Base-by-base conservation (phyloP, 1,140 invertebrate genomes). In the Pantala flavescens region DNA sequence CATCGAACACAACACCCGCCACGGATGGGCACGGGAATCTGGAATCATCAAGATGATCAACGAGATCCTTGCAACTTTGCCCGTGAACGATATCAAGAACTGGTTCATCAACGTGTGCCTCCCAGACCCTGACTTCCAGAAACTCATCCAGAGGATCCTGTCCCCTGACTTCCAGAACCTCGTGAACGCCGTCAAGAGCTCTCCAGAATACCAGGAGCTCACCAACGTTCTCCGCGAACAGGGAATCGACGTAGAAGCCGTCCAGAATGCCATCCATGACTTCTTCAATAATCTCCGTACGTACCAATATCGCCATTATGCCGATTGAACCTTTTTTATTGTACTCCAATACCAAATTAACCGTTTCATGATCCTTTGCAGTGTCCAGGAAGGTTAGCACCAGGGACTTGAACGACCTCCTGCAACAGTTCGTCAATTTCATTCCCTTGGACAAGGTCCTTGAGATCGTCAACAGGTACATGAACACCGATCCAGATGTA, bases 401-500 rank as follows among this genome's bases (percentile, higher is more conserved):
- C 28, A 36, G 28, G 28, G 28, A 36, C 28, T 9, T 36, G 3
- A 36, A 36, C 28, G 28, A 36, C 9, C 28, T 36, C 9, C 28
- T 36, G 28, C 28, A 36, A 36, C 28, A 36, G 28, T 36, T 36
- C 28, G 28, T 9, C 28, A 36, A 9, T 36, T 36, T 36, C 28
- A 36, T 81, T 0, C 78, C 79, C 0, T 14, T n/a, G 0, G 73
- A 77, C 0, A 71, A 79, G 74, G 73, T 80, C 0, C 24, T 73
- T 21, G 23, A 70, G 0, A 63, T 81, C 7, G 72, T 78, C 9
- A 74, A 75, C 10, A 74, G 79, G 43, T 81, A 80, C 55, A 23
- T 80, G 12, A 23, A 12, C 11, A 49, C 75, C 0, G 80, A 81
- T 71, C 36, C 42, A 14, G 78, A 81, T 74, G 78, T 80, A 71